Percentiles rank a stretch among this genome's conserved stretches.
Evolutionary conservation across 2,113 vertebrate species (phyloP).

Genomic region (Anhinga anhinga): DNA sequence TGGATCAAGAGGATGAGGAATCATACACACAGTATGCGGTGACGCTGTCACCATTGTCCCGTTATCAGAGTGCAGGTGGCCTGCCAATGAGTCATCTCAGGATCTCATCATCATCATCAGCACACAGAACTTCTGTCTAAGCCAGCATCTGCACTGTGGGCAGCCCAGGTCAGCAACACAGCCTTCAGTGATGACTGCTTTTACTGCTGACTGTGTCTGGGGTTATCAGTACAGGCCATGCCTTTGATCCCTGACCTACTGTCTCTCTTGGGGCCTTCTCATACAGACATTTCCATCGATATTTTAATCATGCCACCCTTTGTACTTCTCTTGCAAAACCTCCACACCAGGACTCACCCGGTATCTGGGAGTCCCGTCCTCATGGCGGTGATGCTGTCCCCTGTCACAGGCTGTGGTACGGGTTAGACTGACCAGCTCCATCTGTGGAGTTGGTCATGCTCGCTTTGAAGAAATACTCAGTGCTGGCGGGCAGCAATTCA

Average conservation of each 20-base stretch:
- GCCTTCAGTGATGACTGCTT: background rate
- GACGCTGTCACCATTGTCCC: background rate
- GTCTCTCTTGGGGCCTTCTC: background rate
- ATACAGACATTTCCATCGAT: background rate
- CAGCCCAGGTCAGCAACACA: background rate
- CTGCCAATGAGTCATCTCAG: rapidly evolving
- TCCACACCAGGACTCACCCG: background rate
- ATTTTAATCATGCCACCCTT: background rate
- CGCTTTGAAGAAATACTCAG: background rate
- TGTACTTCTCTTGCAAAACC: background rate
- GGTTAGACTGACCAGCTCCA: background rate
- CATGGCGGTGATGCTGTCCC: background rate
- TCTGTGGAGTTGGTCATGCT: background rate
- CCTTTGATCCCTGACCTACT: background rate
- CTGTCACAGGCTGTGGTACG: background rate
- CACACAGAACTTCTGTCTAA: background rate
- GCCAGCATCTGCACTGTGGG: rapidly evolving
- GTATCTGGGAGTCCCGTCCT: background rate
- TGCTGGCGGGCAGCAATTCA: background rate
- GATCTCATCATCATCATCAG: too few species aligned
- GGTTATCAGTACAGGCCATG: too few species aligned
- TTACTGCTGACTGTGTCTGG: too few species aligned
- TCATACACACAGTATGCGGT: rapidly evolving
- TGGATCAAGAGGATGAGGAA: background rate
- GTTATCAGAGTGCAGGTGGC: background rate